Conservation (phyloP, 64 coral and sea anemone genomes). For the Dendrophyllia cribrosa region DNA sequence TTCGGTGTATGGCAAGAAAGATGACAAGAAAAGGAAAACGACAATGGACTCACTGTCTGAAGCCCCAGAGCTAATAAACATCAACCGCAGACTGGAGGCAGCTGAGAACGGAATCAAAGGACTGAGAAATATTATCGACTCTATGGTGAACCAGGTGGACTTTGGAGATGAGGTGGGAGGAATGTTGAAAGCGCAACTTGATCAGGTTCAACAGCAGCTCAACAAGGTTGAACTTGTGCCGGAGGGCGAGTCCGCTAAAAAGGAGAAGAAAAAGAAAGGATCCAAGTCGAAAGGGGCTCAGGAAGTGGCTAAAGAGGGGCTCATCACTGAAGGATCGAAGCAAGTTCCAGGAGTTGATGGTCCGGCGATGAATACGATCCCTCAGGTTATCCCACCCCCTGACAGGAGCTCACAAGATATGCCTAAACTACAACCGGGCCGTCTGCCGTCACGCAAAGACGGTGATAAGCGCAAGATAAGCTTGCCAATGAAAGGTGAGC, state of each 20-base stretch:
- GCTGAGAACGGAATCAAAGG: slow-evolving; percentile 85
- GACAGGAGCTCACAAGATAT: slow-evolving; percentile 3
- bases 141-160: slow-evolving; percentile 95
- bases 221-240: slow-evolving; percentile 73
- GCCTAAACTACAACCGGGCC: slow-evolving; percentile 32
- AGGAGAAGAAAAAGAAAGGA: slow-evolving; percentile 81
- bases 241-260: slow-evolving; percentile 61
- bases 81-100: slow-evolving; percentile 78
- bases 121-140: slow-evolving; percentile 91
- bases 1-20: slow-evolving; percentile 63
- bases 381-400: slow-evolving; percentile 70
- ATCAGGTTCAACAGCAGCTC: slow-evolving; percentile 80
- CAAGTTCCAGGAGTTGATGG: slow-evolving; percentile 35
- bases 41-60: slow-evolving; percentile 63
- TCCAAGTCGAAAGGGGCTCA: slow-evolving; percentile 60
- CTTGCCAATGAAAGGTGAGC: slow-evolving; percentile 61
- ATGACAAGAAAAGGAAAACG: slow-evolving; percentile 75
- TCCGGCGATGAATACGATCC: slow-evolving; percentile 41
- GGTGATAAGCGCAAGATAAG: slow-evolving; percentile 45
- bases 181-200: slow-evolving; percentile 82
- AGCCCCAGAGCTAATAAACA: slow-evolving; percentile 80
- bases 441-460: slow-evolving; percentile 57
- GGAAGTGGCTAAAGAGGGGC: slow-evolving; percentile 66
- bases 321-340: slow-evolving; percentile 77
- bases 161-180: slow-evolving; percentile 93